Evolutionary conservation across 2,113 vertebrate species (phyloP), one percentile per base, ranked within the genome.

Genomic region (Misgurnus anguillicaudatus): DNA sequence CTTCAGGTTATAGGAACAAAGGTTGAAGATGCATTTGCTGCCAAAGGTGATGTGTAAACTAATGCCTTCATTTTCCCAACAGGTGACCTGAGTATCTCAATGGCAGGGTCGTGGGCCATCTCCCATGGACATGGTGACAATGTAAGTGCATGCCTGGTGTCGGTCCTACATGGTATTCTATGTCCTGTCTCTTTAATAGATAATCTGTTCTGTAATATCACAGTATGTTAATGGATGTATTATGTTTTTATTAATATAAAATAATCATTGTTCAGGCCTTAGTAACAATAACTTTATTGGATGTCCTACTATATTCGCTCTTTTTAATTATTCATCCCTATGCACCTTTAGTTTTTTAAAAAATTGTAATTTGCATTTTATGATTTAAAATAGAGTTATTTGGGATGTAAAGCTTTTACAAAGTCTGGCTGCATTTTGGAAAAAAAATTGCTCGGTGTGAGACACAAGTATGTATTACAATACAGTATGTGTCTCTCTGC

Each of bases 101-200:
- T 94, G 80, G 93, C 91, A 4, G 92, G 93, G 60, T 94, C 91
- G 0, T 95, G 94, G 88, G 90, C 94, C 1, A 38, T 96, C 63
- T 79, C 81, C 75, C 73, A 83, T 65, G 82, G 61, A 17, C 19
- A 6, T 41, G 45, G 85, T 71, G 81, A 86, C 67, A 87, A 82
- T 75, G 91, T 89, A 83, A 91, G 91, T 90, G 80, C 63, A 66
- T 1, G 31, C 51, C 19, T 63, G 53, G 9, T 38, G 47, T n/a
- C 24, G 19, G 19, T 47, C 16, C 31, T 5, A 36, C 60, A 63
- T 17, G 13, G 3, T 58, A n/a, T 57, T 51, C 14, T 57, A 9
- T 57, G 7, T 19, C 7, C 5, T 57, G 17, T 51, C 4, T 13
- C 10, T 51, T 51, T 13, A 9, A 45, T 9, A 45, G 10, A 45